These are phyloP conservation scores for Lasioglossum figueresi DNA, from an alignment of 2,888 invertebrate genomes.

Conservation along the genomic window DNA sequence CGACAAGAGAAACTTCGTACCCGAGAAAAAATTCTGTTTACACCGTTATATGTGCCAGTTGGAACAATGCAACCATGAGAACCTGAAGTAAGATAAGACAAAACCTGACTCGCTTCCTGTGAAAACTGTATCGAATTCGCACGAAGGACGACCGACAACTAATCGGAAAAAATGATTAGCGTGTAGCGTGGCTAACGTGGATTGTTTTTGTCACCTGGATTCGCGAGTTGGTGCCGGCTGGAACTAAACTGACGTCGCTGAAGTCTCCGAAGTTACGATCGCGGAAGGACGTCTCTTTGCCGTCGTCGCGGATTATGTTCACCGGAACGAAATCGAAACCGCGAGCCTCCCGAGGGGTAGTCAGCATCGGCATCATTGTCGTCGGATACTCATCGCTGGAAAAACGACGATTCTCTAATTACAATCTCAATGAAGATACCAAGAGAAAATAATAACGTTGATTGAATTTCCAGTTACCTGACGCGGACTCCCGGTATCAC, in stretches of 20 bases:
- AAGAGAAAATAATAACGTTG: background rate
- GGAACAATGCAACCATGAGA: background rate
- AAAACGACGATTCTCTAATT: background rate
- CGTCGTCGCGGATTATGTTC: slow-evolving; percentile 81
- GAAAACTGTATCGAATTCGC: background rate
- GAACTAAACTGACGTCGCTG: slow-evolving; percentile 80
- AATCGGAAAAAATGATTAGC: background rate
- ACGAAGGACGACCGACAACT: background rate
- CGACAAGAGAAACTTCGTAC: no score
- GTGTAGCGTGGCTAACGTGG: background rate
- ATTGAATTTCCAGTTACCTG: slow-evolving; percentile 66
- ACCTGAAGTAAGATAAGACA: no score
- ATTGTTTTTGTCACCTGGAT: slow-evolving; percentile 75
- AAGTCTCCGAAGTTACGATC: slow-evolving; percentile 79
- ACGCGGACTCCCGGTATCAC: slow-evolving; percentile 78
- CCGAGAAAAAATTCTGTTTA: no score
- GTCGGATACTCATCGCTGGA: slow-evolving; percentile 80
- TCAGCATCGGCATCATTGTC: slow-evolving; percentile 81
- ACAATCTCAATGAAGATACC: background rate
- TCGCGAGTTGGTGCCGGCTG: slow-evolving; percentile 81
- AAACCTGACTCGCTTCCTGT: background rate
- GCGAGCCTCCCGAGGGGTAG: slow-evolving; percentile 77
- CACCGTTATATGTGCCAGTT: no score
- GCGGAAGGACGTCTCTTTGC: slow-evolving; percentile 75
- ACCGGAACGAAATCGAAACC: slow-evolving; percentile 82